Evolutionary conservation across 1,140 invertebrate species (phyloP).

Genomic region (Bicyclus anynana): DNA sequence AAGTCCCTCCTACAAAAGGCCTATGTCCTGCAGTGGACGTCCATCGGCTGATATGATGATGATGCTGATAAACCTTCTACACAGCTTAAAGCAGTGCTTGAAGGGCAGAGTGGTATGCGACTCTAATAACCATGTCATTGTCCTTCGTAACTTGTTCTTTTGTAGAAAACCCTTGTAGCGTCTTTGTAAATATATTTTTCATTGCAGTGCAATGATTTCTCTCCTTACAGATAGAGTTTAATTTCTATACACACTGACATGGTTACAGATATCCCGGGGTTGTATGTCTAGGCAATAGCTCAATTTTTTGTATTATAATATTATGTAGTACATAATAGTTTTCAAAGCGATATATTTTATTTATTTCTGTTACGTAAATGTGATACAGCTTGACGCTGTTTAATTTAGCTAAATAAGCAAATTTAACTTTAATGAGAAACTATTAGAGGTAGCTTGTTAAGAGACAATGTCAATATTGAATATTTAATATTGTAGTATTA

Average conservation of each 20-base stretch:
- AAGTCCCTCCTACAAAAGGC: too few relatives aligned
- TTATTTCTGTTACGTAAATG: conserved; percentile 60
- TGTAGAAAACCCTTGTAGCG: conserved; percentile 24
- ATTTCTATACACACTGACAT: conserved; percentile 45
- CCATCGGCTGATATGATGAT: too few relatives aligned
- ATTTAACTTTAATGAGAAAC: conserved; percentile 46
- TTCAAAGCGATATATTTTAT: conserved; percentile 47
- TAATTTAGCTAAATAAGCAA: conserved; percentile 52
- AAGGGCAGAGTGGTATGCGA: conserved; percentile 67
- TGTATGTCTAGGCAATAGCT: conserved; percentile 73
- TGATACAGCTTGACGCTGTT: conserved; percentile 68
- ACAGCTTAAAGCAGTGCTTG: conserved; percentile 65
- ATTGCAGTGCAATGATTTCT: conserved; percentile 8
- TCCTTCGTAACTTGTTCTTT: conserved; percentile 17
- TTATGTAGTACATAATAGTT: conserved; percentile 37
- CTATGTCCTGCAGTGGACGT: too few relatives aligned
- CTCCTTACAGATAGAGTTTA: not conserved
- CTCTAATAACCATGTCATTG: conserved; percentile 65
- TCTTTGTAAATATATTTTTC: conserved; percentile 55
- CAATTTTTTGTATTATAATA: conserved; percentile 57
- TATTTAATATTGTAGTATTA: conserved; percentile 38
- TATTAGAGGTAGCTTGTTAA: conserved; percentile 21
- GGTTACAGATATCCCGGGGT: conserved; percentile 70
- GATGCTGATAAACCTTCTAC: too few relatives aligned
- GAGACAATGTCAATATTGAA: conserved; percentile 43